Base-by-base conservation (phyloP, 2,113 vertebrate species). In the Cervus canadensis region DNA sequence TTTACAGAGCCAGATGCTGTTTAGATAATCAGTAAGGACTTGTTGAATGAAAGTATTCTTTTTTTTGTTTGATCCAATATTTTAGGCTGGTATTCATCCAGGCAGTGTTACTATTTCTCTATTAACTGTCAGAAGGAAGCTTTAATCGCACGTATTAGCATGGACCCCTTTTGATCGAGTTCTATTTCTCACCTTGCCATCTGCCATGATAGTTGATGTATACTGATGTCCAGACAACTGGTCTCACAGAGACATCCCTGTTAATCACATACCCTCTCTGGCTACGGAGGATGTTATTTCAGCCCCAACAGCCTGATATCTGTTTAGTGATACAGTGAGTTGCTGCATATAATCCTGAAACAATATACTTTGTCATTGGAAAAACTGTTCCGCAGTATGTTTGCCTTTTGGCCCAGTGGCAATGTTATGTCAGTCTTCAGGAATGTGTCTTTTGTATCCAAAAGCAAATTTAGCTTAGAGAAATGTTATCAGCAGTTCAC, bases 401-500 rank as follows among this genome's bases (percentile, higher is more conserved):
- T 62, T 97, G 85, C 84, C 94, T 98, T 98, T 97, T 98, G 97
- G 98, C 98, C 96, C 94, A 95, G 93, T 98, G 97, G 97, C 94
- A 97, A 98, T 94, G 50, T 93, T 98, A 98, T 96, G 89, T 98
- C 98, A 98, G 98, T 62, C 95, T 98, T 83, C n/a, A 96, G 92
- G 98, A 99, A 99, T 98, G 97, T 93, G 90, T 96, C 97, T 96
- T 67, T 97, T 98, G 94, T 93, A 97, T 98, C 97, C 98, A 98
- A 95, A 98, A 95, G 96, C 98, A 99, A 98, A 98, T 98, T 96
- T 91, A 98, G 98, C 93, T 97, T 98, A 98, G 62, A 97, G 98
- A 98, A 98, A 98, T 98, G 97, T 98, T 99, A 99, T 98, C 98
- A 98, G 96, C 92, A 98, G 98, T 99, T 99, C 98, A 97, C 97